A percentile compares a stretch with the other conserved stretches of the same genome.
Conservation (phyloP, 2,113 vertebrate genomes). For the Caranx melampygus region DNA sequence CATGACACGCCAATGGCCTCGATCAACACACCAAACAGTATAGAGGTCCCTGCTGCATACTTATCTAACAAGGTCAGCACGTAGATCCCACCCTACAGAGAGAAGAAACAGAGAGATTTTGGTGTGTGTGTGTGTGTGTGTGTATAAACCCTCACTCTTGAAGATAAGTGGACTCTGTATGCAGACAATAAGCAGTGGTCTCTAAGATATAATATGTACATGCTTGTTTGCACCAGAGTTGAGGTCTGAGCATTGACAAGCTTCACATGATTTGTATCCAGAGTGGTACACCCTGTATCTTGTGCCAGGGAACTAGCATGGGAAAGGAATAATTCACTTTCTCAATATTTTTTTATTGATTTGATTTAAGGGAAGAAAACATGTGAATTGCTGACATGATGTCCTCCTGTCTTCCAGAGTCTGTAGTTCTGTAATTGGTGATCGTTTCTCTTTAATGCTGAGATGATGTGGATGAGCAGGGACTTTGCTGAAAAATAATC, state of each 20-base stretch:
- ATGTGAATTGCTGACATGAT: constrained; percentile 39
- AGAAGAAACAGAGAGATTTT: constrained; percentile 4
- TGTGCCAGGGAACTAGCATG: constrained; percentile 2
- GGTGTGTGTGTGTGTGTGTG: neutral
- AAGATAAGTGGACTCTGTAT: constrained; percentile 17
- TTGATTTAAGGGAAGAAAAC: constrained; percentile 31
- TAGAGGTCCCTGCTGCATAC: constrained; percentile 97
- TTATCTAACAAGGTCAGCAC: constrained; percentile 95
- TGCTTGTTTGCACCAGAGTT: neutral
- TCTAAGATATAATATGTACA: neutral
- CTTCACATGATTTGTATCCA: constrained; percentile 19
- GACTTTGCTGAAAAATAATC: neutral
- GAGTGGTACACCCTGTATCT: constrained; percentile 2
- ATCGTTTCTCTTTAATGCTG: neutral
- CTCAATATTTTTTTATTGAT: constrained; percentile 26
- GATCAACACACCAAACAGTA: constrained; percentile 95
- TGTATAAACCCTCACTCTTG: constrained; percentile 1
- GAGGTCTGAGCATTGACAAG: neutral
- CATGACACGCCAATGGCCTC: constrained; percentile 98
- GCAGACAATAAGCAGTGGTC: neutral
- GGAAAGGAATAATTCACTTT: constrained; percentile 27
- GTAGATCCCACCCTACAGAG: constrained; percentile 93
- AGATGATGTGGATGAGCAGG: constrained; percentile 15
- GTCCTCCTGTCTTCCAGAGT: constrained; percentile 13
- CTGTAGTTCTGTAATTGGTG: neutral